Base-by-base conservation (phyloP, 2,888 invertebrate species). In the Drosophila setosimentum region DNA sequence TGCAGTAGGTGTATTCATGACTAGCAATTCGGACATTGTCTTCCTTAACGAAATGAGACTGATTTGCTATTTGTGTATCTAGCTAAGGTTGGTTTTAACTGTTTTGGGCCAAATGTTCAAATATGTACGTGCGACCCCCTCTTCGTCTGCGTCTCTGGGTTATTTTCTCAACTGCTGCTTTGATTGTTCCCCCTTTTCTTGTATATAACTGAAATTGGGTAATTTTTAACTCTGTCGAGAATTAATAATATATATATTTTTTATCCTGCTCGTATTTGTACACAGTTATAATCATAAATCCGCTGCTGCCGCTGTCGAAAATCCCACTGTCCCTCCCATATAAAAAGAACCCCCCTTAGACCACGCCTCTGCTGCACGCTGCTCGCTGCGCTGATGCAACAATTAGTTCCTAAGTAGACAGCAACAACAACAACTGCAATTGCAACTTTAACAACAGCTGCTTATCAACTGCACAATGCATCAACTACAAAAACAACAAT, bases 381-480 rank as follows among this genome's bases (percentile, higher is more conserved):
- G 59, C 45, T 45, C 16, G 76, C 67, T 74, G 73, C 75, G 75
- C 78, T 77, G 59, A 40, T 73, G 58, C 61, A 50, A 57, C 37
- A 65, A 57, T 78, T 74, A 71, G 51, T 50, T 57, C 40, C 33
- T 72, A 76, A 67, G 76, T 68, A 54, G 42, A 65, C 58, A 65
- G 42, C 32, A 62, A 71, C 61, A 70, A 60, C 67, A 75, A 79
- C 62, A 73, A 59, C 40, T 51, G 57, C 59, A 80, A 74, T 70
- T 76, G 68, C 68, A 67, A 76, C 60, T 49, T 27, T 53, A 76
- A 85, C 70, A 73, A 74, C 60, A 61, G 88, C 84, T 78, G 89
- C 84, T 84, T 84, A 63, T 61, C 66, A 83, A 74, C 60, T 87
- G 89, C 87, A 89, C 87, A 65, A 68, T 67, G 64, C 84, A 69